Base-by-base conservation (phyloP, 2,888 invertebrate genomes). In the Sphinx pinastri region DNA sequence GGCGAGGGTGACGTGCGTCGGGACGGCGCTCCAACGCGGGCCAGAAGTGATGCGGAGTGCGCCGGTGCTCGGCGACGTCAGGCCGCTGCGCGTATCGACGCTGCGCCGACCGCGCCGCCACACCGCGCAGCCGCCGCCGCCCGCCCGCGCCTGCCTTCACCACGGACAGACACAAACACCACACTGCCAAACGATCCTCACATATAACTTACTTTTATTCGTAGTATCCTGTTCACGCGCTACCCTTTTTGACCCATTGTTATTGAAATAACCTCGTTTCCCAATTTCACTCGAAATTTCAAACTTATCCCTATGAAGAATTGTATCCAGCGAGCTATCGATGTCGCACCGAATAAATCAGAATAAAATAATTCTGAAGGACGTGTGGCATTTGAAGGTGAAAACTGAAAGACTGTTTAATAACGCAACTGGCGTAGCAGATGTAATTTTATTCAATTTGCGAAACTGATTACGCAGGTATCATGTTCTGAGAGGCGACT, bases 1-100 rank as follows among this genome's bases (percentile, higher is more conserved):
- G 77, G 85, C 85, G 86, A 83, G 85, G 86, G 87, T 86, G 85
- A 82, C 83, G 84, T 82, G 84, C 82, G 84, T 81, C 80, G 79
- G 81, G 80, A 79, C 81, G 82, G 80, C 81, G 79, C 78, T 81
- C 76, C 77, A 81, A 77, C 80, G 76, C 77, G 78, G 79, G 81
- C 81, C 75, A 77, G 80, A 63, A 77, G 80, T 78, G 83, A 82
- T 81, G 82, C 82, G 83, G 82, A 87, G 85, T 87, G 90, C 90
- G 88, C 82, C 83, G 84, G 85, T 84, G 82, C 85, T 86, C 87
- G 82, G 74, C 86, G 82, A 88, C 90, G 86, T 90, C 90, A 88
- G 82, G 72, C 79, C 81, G 85, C 77, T 90, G 91, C 89, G 90
- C 89, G 87, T 85, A 87, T 88, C 86, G 88, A 88, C 87, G 84